Evolutionary conservation across 2,888 invertebrate genomes (phyloP), one percentile per base, ranked within the genome.

Genomic region (Alviniconcha strummeri): DNA sequence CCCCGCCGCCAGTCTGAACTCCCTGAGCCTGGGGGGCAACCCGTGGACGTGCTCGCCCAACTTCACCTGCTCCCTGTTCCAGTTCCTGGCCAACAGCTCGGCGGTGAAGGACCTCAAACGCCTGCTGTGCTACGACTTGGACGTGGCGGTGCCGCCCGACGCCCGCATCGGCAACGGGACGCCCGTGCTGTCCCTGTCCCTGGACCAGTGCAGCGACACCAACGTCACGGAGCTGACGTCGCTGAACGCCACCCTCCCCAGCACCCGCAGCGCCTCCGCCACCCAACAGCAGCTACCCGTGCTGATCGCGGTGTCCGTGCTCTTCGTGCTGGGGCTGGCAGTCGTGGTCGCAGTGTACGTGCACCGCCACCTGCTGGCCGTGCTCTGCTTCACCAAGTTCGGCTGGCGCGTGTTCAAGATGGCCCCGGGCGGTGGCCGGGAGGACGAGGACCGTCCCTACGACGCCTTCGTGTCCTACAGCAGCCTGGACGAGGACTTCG

Each of bases 401-500:
- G 88, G 88, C 11, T 84, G 85, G 84, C 72, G 88, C n/a, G 71
- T 85, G 52, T 84, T 86, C 60, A 83, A 84, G n/a, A 78, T 82
- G 71, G 81, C 82, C 9, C 83, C 84, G 15, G 76, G 67, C 7
- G 77, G 75, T 13, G 78, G 71, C 3, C 60, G 72, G 36, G 84
- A 82, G 2, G 87, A 88, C 36, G 71, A 77, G 11, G 84, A 86
- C 69, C 85, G 89, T 8, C 86, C 83, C 9, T 97, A 97, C 94
- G 98, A 98, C 94, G 97, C 97, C 77, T 98, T 98, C 94, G 96
- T 98, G 88, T 97, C 97, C 93, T 98, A 86, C 77, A 97, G 97
- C 94, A 86, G 87, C 84, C 85, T 84, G 76, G 97, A 97, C 94
- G 97, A 97, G 93, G 96, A 96, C 81, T 97, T 97, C 95, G 97